Evolutionary conservation across 2,797 vertebrate species (phyloP).

Genomic region (Myotis pilosus): DNA sequence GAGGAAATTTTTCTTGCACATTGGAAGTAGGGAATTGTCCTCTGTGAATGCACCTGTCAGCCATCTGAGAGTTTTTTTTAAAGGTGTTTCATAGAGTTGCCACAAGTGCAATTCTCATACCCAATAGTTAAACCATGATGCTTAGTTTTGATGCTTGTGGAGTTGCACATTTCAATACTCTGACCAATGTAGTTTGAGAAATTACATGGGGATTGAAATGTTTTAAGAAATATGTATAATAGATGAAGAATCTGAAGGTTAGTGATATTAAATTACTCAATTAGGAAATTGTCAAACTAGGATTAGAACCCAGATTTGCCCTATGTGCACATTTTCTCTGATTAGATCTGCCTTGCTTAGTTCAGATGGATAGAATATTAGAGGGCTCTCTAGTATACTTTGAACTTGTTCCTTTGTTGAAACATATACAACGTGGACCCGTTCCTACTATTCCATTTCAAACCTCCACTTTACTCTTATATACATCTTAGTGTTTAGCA

Average conservation of each 20-base stretch:
- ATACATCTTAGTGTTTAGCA: neutral
- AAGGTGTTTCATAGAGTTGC: neutral
- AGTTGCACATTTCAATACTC: neutral
- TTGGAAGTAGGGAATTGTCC: neutral
- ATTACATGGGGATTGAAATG: neutral
- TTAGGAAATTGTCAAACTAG: neutral
- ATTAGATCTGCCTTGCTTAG: neutral
- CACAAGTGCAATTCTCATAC: neutral
- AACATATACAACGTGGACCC: neutral
- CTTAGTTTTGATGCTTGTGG: neutral
- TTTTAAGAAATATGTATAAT: neutral
- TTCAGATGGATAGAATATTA: neutral
- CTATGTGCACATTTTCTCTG: neutral
- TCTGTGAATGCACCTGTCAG: neutral
- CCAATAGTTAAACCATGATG: neutral
- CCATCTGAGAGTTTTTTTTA: conserved; percentile 11
- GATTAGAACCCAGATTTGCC: neutral
- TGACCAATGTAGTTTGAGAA: neutral
- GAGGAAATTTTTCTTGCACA: neutral
- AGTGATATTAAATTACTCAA: neutral
- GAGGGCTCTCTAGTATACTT: neutral
- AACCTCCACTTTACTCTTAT: neutral
- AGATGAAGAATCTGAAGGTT: neutral
- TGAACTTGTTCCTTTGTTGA: neutral
- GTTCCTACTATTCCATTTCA: neutral